phyloP scores from a whole-genome alignment of 2,797 vertebrate species.

The Poecile montanus region DNA sequence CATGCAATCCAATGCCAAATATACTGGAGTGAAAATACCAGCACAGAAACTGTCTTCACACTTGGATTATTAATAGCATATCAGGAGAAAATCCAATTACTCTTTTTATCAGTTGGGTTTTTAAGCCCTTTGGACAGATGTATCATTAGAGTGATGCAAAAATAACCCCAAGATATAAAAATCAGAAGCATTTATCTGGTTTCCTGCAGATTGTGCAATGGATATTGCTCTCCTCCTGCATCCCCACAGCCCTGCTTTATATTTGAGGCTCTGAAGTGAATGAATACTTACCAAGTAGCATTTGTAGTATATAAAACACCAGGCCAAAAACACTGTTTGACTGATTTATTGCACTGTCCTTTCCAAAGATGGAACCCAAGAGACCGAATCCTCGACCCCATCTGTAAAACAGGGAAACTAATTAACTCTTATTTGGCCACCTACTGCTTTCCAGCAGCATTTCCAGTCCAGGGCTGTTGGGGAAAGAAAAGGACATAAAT shows the following conservation, averaged over 20 bases:
- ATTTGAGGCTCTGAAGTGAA: background rate
- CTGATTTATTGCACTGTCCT: conserved; percentile 97
- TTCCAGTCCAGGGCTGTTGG: background rate
- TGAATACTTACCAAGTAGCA: conserved; percentile 92
- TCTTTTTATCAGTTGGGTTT: background rate
- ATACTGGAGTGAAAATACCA: conserved; percentile 1
- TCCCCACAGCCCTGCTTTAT: background rate
- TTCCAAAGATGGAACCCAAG: conserved; percentile 97
- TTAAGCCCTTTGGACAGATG: background rate
- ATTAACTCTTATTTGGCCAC: conserved; percentile 51
- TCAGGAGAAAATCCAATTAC: background rate
- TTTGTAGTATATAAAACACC: conserved; percentile 97
- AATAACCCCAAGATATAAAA: background rate
- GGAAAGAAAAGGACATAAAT: background rate
- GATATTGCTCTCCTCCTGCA: background rate
- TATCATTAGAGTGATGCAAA: background rate
- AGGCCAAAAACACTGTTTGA: conserved; percentile 99
- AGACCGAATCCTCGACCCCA: conserved; percentile 99
- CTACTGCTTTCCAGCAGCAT: background rate
- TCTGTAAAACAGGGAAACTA: conserved; percentile 82
- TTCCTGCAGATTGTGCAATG: background rate
- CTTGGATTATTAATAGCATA: background rate
- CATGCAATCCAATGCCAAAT: background rate
- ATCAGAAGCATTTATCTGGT: background rate
- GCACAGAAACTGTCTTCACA: background rate